Evolutionary conservation across 2,797 vertebrate genomes (phyloP).

Genomic region (Salarias fasciatus): DNA sequence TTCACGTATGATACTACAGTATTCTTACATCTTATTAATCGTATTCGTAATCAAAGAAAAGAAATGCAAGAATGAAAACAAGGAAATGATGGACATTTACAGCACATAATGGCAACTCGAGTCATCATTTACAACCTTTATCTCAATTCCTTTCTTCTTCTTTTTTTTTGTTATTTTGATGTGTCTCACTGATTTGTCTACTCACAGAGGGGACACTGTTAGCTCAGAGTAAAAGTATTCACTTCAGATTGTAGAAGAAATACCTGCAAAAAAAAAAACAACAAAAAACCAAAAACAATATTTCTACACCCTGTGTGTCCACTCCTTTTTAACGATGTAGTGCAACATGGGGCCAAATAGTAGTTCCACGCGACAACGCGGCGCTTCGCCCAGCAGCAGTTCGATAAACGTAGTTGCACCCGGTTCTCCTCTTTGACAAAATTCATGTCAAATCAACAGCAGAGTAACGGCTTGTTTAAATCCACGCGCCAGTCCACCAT

Average conservation of each 20-base stretch:
- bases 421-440: slow-evolving; percentile 18
- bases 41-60: slow-evolving; percentile 70
- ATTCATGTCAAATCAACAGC: slow-evolving; percentile 33
- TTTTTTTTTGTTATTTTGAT: slow-evolving; percentile 16
- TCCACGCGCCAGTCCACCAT: slow-evolving; percentile 36
- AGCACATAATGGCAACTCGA: slow-evolving; percentile 73
- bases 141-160: slow-evolving; percentile 48
- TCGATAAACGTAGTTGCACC: slow-evolving; percentile 27
- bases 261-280: too few species aligned
- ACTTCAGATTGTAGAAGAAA: slow-evolving; percentile 40
- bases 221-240: slow-evolving; percentile 29
- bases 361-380: slow-evolving; percentile 40
- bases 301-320: slow-evolving; percentile 60
- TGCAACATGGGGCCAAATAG: slow-evolving; percentile 60
- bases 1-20: slow-evolving; percentile 80
- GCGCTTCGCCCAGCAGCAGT: slow-evolving; percentile 44
- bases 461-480: slow-evolving; percentile 22
- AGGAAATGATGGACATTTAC: slow-evolving; percentile 77
- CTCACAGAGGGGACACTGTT: slow-evolving; percentile 17
- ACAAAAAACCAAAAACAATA: too few species aligned
- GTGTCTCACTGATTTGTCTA: slow-evolving; percentile 69
- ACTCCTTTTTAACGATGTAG: slow-evolving; percentile 56
- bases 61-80: slow-evolving; percentile 72
- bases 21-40: slow-evolving; percentile 82
- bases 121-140: slow-evolving; percentile 70